Evolutionary conservation across 2,113 vertebrate genomes (phyloP).

Genomic region (Manacus vitellinus): DNA sequence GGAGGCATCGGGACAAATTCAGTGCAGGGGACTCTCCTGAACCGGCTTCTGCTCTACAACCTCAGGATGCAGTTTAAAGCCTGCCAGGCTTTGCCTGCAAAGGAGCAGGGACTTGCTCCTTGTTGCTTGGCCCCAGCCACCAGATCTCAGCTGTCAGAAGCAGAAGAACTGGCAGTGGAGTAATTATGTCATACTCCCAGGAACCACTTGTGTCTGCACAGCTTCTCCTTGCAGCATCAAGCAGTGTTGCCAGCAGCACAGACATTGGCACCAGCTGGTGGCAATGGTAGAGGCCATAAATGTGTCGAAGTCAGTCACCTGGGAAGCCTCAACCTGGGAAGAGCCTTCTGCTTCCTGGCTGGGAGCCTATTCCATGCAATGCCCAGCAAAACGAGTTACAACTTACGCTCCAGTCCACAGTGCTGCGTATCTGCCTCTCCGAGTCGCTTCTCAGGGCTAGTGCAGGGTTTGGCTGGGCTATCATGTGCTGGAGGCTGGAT

Average conservation of each 20-base stretch:
- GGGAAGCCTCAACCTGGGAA: not conserved
- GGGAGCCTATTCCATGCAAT: not conserved
- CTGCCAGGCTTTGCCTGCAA: fast-evolving
- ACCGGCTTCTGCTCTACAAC: not conserved
- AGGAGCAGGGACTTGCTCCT: not conserved
- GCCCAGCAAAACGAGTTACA: not conserved
- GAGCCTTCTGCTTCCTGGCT: not conserved
- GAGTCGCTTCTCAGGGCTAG: slow-evolving; percentile 76
- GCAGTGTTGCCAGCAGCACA: slow-evolving; percentile 31
- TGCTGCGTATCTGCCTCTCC: slow-evolving; percentile 82
- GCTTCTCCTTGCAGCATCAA: not conserved
- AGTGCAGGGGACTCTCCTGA: not conserved
- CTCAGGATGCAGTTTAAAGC: not conserved
- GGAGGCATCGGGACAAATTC: not conserved
- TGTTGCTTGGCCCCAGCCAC: not conserved
- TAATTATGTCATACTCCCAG: not conserved
- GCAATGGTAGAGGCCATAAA: not conserved
- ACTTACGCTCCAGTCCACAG: slow-evolving; percentile 95
- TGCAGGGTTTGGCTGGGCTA: slow-evolving; percentile 77
- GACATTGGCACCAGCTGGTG: slow-evolving; percentile 22
- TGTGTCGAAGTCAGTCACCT: slow-evolving; percentile 10
- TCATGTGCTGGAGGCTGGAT: slow-evolving; percentile 87
- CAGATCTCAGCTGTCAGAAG: not conserved
- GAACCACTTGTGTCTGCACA: not conserved
- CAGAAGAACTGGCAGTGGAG: not conserved